These are phyloP conservation scores for Drosophila borealis DNA, from an alignment of 2,888 invertebrate genomes.

Conservation along the genomic window DNA sequence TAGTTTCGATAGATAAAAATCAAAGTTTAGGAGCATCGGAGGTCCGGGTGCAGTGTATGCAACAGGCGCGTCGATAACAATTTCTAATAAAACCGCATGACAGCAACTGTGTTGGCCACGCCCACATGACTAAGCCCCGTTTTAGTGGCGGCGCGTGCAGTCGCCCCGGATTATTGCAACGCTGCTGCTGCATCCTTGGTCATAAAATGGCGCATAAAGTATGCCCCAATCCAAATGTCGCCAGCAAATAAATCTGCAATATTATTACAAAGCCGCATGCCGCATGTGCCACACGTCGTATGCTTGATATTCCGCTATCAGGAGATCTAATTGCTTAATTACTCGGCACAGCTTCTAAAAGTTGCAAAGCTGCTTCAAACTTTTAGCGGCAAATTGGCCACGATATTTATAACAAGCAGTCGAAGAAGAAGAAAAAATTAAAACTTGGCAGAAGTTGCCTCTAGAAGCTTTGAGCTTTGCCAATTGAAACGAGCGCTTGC, in stretches of 20 bases:
- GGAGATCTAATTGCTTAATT: conserved; percentile 66
- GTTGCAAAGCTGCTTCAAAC: conserved; percentile 51
- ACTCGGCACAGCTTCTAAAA: conserved; percentile 39
- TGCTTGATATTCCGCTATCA: conserved; percentile 35
- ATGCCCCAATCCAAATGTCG: conserved; percentile 35
- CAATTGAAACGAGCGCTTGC: conserved; percentile 53
- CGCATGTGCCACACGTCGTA: conserved; percentile 21
- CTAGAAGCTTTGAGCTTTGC: conserved; percentile 17
- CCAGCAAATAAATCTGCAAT: conserved; percentile 52
- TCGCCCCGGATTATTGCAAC: conserved; percentile 64
- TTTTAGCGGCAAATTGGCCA: conserved; percentile 52
- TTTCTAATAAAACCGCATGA: conserved; percentile 80
- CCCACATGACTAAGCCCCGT: conserved; percentile 28
- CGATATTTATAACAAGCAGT: conserved; percentile 44
- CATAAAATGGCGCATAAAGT: conserved; percentile 68
- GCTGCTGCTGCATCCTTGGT: conserved; percentile 37
- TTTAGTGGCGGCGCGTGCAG: conserved; percentile 52
- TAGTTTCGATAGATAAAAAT: conserved; percentile 69
- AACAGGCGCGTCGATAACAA: conserved; percentile 77
- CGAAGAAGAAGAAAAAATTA: conserved; percentile 19
- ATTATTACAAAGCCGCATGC: conserved; percentile 46
- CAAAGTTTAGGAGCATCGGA: conserved; percentile 67
- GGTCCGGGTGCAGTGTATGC: conserved; percentile 45
- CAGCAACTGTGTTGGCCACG: conserved; percentile 40
- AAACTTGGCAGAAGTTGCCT: conserved; percentile 7